Percentiles rank a stretch among this genome's conserved stretches.
phyloP scores from a whole-genome alignment of 2,888 invertebrate genomes.

The Orthosia gothica region DNA sequence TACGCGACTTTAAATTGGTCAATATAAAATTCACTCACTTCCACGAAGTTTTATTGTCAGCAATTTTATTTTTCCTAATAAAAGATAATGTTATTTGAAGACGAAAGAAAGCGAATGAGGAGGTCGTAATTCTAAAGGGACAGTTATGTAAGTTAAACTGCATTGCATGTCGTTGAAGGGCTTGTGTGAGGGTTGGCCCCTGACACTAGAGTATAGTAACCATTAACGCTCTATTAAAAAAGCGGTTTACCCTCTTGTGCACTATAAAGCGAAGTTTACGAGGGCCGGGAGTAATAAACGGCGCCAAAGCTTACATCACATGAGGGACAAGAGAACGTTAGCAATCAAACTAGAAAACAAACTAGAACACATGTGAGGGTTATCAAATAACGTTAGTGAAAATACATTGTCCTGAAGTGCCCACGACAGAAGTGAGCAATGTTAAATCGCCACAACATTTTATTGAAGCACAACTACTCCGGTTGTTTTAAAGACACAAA shows the following conservation, averaged over 20 bases:
- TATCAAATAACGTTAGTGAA: slow-evolving; percentile 60
- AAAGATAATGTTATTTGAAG: slow-evolving; percentile 49
- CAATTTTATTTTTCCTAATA: slow-evolving; percentile 63
- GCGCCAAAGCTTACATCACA: slow-evolving; percentile 77
- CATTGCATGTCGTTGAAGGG: slow-evolving; percentile 31
- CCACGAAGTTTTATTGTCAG: slow-evolving; percentile 68
- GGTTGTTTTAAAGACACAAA: slow-evolving; percentile 43
- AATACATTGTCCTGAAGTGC: slow-evolving; percentile 42
- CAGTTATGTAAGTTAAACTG: slow-evolving; percentile 40
- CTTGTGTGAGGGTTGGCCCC: slow-evolving; percentile 53
- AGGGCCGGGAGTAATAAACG: slow-evolving; percentile 78
- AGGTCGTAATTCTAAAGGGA: slow-evolving; percentile 17
- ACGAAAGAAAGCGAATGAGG: slow-evolving; percentile 59
- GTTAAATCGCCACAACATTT: slow-evolving; percentile 38
- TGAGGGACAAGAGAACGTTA: slow-evolving; percentile 78
- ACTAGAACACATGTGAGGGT: slow-evolving; percentile 70
- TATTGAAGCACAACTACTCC: slow-evolving; percentile 50
- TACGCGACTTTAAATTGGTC: slow-evolving; percentile 73
- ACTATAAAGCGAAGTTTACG: slow-evolving; percentile 81
- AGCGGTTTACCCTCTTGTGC: slow-evolving; percentile 79
- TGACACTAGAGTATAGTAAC: slow-evolving; percentile 73
- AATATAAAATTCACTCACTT: slow-evolving; percentile 73
- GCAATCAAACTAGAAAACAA: slow-evolving; percentile 78
- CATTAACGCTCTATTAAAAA: slow-evolving; percentile 84
- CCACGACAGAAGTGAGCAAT: slow-evolving; percentile 10